phyloP scores from a whole-genome alignment of 1,140 invertebrate genomes.

The Lethrus apterus region DNA sequence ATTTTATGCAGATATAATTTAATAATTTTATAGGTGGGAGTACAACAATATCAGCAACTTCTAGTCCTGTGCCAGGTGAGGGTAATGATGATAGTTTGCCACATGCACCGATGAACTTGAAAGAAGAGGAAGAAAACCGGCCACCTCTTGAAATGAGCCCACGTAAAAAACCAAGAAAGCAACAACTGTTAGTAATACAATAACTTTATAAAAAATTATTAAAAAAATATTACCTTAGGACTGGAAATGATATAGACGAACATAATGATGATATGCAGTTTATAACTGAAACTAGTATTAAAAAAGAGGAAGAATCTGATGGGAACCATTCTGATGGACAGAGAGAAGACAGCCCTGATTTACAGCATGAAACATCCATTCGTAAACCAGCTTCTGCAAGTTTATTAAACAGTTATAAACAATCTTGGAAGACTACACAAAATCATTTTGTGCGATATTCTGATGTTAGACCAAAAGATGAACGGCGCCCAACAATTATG shows the following conservation, averaged over 20 bases:
- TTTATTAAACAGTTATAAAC: conserved; percentile 42
- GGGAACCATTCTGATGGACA: conserved; percentile 31
- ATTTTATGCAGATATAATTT: not conserved
- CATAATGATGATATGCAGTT: conserved; percentile 63
- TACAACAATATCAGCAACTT: conserved; percentile 71
- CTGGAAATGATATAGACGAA: conserved; percentile 57
- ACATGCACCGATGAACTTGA: conserved; percentile 35
- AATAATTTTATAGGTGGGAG: conserved; percentile 47
- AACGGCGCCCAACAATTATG: conserved; percentile 71
- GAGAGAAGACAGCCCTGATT: conserved; percentile 34
- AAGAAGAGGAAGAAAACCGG: conserved; percentile 33
- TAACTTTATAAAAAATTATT: not conserved
- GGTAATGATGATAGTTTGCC: conserved; percentile 50
- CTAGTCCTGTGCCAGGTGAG: conserved; percentile 62
- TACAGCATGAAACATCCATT: conserved; percentile 23
- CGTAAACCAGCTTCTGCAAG: conserved; percentile 43
- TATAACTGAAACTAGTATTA: conserved; percentile 46
- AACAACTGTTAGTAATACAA: conserved; percentile 52
- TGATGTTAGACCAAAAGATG: conserved; percentile 83
- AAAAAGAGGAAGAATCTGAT: conserved; percentile 41
- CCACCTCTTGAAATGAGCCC: conserved; percentile 47
- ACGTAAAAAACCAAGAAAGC: conserved; percentile 70
- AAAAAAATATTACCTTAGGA: conserved; percentile 44
- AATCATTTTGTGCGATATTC: conserved; percentile 80
- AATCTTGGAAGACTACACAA: conserved; percentile 54